phyloP scores from a whole-genome alignment of 92 coral and sea anemone genomes.

The Meandrina meandrites region DNA sequence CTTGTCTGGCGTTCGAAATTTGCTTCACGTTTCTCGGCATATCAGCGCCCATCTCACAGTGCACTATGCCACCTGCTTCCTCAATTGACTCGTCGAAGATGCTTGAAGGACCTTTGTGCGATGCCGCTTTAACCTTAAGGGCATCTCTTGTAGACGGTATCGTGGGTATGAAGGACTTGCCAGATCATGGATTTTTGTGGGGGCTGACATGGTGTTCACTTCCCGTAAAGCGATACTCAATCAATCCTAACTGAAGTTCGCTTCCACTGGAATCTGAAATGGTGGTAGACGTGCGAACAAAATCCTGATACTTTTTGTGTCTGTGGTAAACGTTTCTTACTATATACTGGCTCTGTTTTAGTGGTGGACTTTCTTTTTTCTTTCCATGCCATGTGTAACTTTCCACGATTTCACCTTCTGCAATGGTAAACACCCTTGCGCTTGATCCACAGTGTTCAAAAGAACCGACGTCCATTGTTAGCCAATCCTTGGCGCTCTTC shows the following conservation, averaged over 20 bases:
- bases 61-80: neutral
- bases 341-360: slow-evolving; percentile 38
- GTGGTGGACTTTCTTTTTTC: neutral
- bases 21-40: neutral
- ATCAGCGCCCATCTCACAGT: neutral
- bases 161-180: slow-evolving; percentile 54
- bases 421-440: slow-evolving; percentile 28
- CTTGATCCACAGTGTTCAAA: slow-evolving; percentile 48
- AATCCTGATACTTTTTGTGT: slow-evolving; percentile 60
- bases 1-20: neutral
- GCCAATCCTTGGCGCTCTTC: slow-evolving; percentile 44
- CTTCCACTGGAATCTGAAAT: slow-evolving; percentile 38
- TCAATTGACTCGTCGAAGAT: neutral
- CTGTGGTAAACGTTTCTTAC: slow-evolving; percentile 46
- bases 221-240: slow-evolving; percentile 50
- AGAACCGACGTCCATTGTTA: slow-evolving; percentile 43
- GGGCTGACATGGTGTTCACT: slow-evolving; percentile 69
- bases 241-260: slow-evolving; percentile 49
- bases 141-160: slow-evolving; percentile 41
- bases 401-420: slow-evolving; percentile 25
- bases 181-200: slow-evolving; percentile 60
- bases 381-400: slow-evolving; percentile 19
- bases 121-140: neutral
- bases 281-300: slow-evolving; percentile 44
- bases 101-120: neutral